Conservation (phyloP, 2,888 invertebrate genomes). For the Chloromyia formosa region DNA sequence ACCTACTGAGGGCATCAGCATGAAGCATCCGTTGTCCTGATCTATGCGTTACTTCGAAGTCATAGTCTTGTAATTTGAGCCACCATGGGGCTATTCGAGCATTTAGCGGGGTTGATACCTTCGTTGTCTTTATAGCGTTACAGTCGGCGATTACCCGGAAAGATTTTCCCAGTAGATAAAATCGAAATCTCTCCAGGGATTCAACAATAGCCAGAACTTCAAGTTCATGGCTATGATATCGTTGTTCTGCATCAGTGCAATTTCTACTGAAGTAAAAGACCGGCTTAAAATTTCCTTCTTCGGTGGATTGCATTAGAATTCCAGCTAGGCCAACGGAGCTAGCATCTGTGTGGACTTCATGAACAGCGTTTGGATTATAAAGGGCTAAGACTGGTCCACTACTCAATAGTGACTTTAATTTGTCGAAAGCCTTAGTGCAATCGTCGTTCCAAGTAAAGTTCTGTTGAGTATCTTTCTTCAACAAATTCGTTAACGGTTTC, state of each 20-base stretch:
- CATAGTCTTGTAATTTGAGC: constrained; percentile 47
- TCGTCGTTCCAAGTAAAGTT: constrained; percentile 51
- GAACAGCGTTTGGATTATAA: constrained; percentile 51
- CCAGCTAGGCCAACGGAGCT: constrained; percentile 55
- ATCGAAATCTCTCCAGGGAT: neutral
- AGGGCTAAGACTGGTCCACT: constrained; percentile 54
- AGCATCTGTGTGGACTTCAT: constrained; percentile 58
- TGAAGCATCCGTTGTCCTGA: neutral
- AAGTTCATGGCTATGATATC: neutral
- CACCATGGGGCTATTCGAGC: constrained; percentile 52
- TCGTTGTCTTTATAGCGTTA: neutral
- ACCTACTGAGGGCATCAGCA: neutral
- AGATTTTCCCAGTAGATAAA: neutral
- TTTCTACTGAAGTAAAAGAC: neutral
- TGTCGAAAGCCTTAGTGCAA: constrained; percentile 53
- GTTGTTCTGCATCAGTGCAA: neutral
- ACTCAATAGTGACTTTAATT: constrained; percentile 52
- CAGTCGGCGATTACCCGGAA: neutral
- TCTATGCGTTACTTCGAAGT: constrained; percentile 42
- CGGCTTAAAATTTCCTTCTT: constrained; percentile 24
- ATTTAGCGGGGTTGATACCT: constrained; percentile 52
- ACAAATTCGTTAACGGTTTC: constrained; percentile 52
- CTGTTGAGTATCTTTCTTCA: constrained; percentile 46
- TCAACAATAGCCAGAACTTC: constrained; percentile 1
- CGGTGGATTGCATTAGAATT: constrained; percentile 55